Base-by-base conservation (phyloP, 2,797 vertebrate genomes). In the Botia kubotai region DNA sequence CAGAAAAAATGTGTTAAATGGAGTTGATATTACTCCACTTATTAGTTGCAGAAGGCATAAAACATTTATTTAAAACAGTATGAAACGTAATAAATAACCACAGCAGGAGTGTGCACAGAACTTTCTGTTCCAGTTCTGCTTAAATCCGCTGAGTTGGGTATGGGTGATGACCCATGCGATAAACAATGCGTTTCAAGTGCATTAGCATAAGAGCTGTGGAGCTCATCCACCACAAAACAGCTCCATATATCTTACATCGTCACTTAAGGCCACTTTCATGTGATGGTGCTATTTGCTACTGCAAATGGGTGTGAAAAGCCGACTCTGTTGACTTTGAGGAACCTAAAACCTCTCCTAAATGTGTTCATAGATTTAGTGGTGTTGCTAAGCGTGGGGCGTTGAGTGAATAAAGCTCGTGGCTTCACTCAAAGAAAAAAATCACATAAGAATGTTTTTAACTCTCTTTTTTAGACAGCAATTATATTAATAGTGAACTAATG, bases 121-220 rank as follows among this genome's bases (percentile, higher is more conserved):
- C 33, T 33, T 33, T 33, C 4, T 33, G 33, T 33, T 33, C 33
- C 3, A 5, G 4, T 33, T 33, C 33, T 33, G 33, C 33, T 33
- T 33, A 33, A 33, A 33, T 33, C 33, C 4, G 33, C 33, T 33
- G 33, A 33, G 33, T 26, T 26, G 23, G 23, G 23, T 26, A 26
- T 26, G 23, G 23, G 23, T 26, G 23, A 26, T 26, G 23, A 26
- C 23, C 23, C 23, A 26, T 26, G 23, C 23, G 23, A 26, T 33
- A 89, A 81, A 0, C 52, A 84, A 52, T 77, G 65, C 82, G 69
- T 72, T 74, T 84, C 16, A 33, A 57, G 29, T 21, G 62, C 53
- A 46, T 70, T 36, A 36, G 69, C 53, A 55, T 62, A 74, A 83
- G 39, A 77, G 73, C 74, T 80, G 79, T 29, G 48, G 6, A 50